phyloP scores from a whole-genome alignment of 2,113 vertebrate species.

The Murina feae region DNA sequence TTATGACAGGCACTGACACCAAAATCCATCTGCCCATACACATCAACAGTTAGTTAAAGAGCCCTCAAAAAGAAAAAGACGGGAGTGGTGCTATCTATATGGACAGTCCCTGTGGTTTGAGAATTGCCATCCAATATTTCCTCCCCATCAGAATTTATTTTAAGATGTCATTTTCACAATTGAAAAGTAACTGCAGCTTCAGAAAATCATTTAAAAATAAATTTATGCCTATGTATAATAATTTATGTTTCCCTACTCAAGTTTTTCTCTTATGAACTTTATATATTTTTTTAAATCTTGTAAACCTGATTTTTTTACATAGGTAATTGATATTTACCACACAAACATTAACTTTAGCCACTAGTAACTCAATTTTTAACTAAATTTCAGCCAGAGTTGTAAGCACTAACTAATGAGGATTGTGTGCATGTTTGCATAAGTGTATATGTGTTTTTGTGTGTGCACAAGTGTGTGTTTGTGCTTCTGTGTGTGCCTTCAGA shows the following conservation, averaged over 20 bases:
- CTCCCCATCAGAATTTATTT: not conserved
- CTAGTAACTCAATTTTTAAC: not conserved
- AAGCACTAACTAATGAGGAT: not conserved
- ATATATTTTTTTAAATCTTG: not conserved
- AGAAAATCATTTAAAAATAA: not conserved
- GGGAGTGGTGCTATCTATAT: not conserved
- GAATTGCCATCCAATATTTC: not conserved
- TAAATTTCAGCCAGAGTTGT: not conserved
- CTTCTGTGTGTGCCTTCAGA: not conserved
- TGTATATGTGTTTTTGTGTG: not conserved
- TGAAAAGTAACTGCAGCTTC: not conserved
- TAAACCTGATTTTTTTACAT: not conserved
- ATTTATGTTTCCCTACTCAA: not conserved
- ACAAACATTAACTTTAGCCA: not conserved
- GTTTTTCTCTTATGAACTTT: not conserved
- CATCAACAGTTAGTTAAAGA: not conserved
- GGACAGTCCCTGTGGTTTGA: not conserved
- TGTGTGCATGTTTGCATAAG: not conserved
- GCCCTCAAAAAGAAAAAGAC: not conserved
- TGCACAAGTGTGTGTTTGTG: not conserved
- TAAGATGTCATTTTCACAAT: not conserved
- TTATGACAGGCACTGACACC: not conserved
- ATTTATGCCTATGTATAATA: not conserved
- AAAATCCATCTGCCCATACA: not conserved
- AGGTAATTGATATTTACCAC: not conserved